Conservation (phyloP, 1,140 invertebrate species). For the Zaprionus nigranus region DNA sequence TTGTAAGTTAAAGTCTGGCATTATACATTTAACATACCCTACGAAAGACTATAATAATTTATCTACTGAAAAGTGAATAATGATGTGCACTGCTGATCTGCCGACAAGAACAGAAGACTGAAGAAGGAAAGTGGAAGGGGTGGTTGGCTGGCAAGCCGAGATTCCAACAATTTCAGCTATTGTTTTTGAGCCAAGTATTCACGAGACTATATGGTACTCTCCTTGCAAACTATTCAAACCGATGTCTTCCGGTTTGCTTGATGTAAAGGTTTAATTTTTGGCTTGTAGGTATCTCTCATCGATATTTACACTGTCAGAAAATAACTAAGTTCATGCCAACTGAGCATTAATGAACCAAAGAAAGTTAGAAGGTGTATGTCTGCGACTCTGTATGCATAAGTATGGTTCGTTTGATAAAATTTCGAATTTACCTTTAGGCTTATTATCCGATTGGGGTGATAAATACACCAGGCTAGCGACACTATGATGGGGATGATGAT, state of each 20-base stretch:
- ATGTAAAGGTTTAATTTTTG: background rate
- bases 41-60: background rate
- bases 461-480: constrained; percentile 47
- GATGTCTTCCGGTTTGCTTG: background rate
- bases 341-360: background rate
- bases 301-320: background rate
- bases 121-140: background rate
- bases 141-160: background rate
- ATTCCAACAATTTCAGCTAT: background rate
- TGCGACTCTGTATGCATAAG: too few species aligned
- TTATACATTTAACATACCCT: too few species aligned
- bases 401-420: background rate
- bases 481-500: constrained; percentile 50
- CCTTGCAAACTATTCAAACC: background rate
- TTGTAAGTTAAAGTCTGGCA: too few species aligned
- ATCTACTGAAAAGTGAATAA: background rate
- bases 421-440: constrained; percentile 62
- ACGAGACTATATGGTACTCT: too few species aligned
- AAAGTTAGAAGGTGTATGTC: background rate
- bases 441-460: constrained; percentile 63
- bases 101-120: background rate
- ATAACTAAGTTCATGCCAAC: background rate
- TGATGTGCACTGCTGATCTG: background rate
- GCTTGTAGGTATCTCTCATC: background rate
- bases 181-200: background rate